Evolutionary conservation across 2,797 vertebrate species (phyloP).

Genomic region (Catharus ustulatus): DNA sequence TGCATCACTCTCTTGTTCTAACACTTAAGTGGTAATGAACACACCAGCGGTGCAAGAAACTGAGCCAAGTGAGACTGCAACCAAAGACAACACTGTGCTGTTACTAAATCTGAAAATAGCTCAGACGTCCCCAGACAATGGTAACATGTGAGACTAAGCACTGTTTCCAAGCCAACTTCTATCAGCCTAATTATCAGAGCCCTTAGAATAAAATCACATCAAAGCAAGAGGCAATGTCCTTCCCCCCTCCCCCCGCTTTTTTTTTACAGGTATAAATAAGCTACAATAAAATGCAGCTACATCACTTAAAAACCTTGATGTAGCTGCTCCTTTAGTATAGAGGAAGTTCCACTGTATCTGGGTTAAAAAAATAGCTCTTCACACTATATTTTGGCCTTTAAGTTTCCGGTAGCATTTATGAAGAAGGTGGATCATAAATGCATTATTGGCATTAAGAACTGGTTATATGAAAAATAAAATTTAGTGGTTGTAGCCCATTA

Average conservation of each 20-base stretch:
- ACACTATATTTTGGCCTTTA: constrained; percentile 71
- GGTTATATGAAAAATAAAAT: constrained; percentile 45
- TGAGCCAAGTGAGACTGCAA: constrained; percentile 76
- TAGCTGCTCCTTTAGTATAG: constrained; percentile 54
- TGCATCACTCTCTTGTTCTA: constrained; percentile 69
- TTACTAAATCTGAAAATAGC: constrained; percentile 76
- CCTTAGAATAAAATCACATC: constrained; percentile 76
- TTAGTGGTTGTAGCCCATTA: constrained; percentile 45
- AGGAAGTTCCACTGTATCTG: constrained; percentile 57
- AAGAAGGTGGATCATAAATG: constrained; percentile 67
- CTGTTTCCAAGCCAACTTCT: constrained; percentile 78
- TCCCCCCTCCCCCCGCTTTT: neutral
- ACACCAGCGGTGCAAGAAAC: constrained; percentile 72
- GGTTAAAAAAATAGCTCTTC: constrained; percentile 68
- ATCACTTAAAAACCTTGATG: constrained; percentile 55
- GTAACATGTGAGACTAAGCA: constrained; percentile 78
- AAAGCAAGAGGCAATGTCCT: constrained; percentile 66
- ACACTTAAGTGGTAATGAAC: constrained; percentile 66
- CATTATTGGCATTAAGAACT: constrained; percentile 68
- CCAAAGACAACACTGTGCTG: constrained; percentile 74
- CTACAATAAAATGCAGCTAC: constrained; percentile 66
- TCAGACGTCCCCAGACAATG: constrained; percentile 74
- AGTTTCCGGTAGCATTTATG: constrained; percentile 76
- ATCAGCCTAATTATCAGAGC: constrained; percentile 75
- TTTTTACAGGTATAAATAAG: constrained; percentile 66